Evolutionary conservation across 2,888 invertebrate genomes (phyloP).

Genomic region (Aleiodes alternator): DNA sequence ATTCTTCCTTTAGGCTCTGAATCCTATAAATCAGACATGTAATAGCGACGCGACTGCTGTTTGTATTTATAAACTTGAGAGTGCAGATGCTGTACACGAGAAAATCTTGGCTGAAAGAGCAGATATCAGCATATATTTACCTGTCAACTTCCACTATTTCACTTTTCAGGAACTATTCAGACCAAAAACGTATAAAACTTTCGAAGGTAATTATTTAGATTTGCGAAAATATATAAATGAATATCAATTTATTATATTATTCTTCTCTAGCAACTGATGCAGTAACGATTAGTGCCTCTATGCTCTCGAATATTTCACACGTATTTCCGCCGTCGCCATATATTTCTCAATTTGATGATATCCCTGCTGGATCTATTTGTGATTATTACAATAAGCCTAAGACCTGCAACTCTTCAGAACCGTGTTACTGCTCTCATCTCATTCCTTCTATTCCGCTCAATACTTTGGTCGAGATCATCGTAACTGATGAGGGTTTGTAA

Average conservation of each 20-base stretch:
- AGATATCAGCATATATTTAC: constrained; percentile 88
- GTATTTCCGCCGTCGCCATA: constrained; percentile 85
- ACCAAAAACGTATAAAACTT: constrained; percentile 85
- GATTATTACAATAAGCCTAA: constrained; percentile 84
- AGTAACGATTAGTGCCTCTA: constrained; percentile 85
- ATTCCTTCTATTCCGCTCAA: constrained; percentile 82
- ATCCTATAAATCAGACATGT: constrained; percentile 86
- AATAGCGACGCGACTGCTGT: constrained; percentile 83
- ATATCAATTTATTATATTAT: neutral
- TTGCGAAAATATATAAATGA: too few species aligned
- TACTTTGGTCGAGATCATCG: constrained; percentile 89
- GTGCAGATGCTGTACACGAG: constrained; percentile 83
- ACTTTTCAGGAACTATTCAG: constrained; percentile 84
- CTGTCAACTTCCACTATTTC: constrained; percentile 87
- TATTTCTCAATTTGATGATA: constrained; percentile 86
- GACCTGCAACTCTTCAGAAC: constrained; percentile 30
- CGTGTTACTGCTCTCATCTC: constrained; percentile 77
- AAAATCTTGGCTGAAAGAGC: constrained; percentile 84
- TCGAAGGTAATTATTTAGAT: constrained; percentile 79
- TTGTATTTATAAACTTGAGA: constrained; percentile 86
- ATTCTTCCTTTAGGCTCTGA: constrained; percentile 81
- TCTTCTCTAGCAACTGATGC: constrained; percentile 81
- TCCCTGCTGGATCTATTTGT: constrained; percentile 85
- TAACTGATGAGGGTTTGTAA: constrained; percentile 87
- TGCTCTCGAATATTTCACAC: constrained; percentile 89